Conservation (phyloP, 1,140 invertebrate genomes). For the Adelges cooleyi region DNA sequence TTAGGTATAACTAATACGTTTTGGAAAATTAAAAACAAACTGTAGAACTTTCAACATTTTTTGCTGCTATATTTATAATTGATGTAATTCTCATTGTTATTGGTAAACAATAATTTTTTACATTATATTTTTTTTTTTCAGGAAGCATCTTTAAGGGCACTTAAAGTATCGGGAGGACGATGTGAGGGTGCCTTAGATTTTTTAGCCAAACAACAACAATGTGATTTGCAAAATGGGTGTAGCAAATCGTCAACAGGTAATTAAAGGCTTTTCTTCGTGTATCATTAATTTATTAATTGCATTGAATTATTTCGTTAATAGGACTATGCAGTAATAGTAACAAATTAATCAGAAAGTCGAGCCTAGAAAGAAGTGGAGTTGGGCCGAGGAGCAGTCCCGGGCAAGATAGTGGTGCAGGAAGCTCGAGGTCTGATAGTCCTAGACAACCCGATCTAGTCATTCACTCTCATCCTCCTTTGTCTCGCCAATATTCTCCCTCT, state of each 20-base stretch:
- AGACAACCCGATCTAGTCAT: conserved; percentile 43
- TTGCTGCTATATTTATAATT: too few species aligned
- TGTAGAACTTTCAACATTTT: too few species aligned
- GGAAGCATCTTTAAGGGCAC: conserved; percentile 54
- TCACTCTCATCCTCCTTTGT: conserved; percentile 42
- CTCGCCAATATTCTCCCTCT: conserved; percentile 54
- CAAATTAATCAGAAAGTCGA: conserved; percentile 74
- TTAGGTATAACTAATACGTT: too few species aligned
- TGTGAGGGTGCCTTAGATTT: conserved; percentile 57
- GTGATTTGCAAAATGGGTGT: conserved; percentile 38
- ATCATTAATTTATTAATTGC: background rate
- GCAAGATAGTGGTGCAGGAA: conserved; percentile 72
- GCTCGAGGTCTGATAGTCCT: conserved; percentile 78
- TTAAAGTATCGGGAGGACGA: conserved; percentile 54
- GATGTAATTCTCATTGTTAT: too few species aligned
- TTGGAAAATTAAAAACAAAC: too few species aligned
- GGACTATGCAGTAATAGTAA: conserved; percentile 47
- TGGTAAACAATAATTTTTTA: too few species aligned
- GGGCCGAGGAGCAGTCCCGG: conserved; percentile 70
- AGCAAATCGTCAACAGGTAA: conserved; percentile 34
- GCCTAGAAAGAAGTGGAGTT: conserved; percentile 64
- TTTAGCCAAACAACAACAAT: conserved; percentile 51
- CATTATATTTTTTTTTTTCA: conserved; percentile 37
- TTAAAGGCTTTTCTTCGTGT: background rate
- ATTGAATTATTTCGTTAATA: conserved; percentile 11